Evolutionary conservation across 2,888 invertebrate genomes (phyloP).

Genomic region (Gastrophysa polygoni): DNA sequence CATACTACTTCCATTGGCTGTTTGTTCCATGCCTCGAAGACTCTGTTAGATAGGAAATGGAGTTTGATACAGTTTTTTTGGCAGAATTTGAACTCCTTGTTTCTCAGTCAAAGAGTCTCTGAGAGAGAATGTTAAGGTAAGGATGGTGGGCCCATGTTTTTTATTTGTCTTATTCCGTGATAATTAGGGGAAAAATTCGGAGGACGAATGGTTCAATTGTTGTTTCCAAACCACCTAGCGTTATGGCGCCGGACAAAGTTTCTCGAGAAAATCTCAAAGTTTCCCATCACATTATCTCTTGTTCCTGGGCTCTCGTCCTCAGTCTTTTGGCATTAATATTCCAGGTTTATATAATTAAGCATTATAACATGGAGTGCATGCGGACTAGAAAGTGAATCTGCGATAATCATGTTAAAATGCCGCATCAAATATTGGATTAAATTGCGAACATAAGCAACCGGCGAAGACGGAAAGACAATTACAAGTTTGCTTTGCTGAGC

Average conservation of each 20-base stretch:
- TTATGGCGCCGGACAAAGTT: not conserved
- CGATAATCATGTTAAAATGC: constrained; percentile 43
- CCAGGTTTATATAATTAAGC: constrained; percentile 42
- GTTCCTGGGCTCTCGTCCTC: constrained; percentile 8
- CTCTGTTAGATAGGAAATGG: too few species aligned
- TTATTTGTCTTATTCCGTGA: too few species aligned
- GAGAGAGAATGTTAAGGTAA: too few species aligned
- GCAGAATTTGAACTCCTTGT: too few species aligned
- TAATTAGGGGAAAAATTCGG: too few species aligned
- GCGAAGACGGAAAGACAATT: constrained; percentile 31
- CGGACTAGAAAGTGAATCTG: constrained; percentile 39
- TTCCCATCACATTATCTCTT: constrained; percentile 17
- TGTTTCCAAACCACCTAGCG: too few species aligned
- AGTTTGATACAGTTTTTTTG: too few species aligned
- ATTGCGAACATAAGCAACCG: constrained; percentile 30
- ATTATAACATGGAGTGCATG: constrained; percentile 41
- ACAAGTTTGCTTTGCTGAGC: constrained; percentile 30
- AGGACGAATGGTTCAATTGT: too few species aligned
- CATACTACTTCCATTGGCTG: too few species aligned
- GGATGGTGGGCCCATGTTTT: too few species aligned
- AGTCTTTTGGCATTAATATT: constrained; percentile 41
- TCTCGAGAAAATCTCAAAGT: not conserved
- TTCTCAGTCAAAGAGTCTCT: too few species aligned
- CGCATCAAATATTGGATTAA: constrained; percentile 45
- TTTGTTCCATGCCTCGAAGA: too few species aligned